Evolutionary conservation across 2,888 invertebrate species (phyloP), one percentile per base, ranked within the genome.

Genomic region (Dichetophora obliterata): DNA sequence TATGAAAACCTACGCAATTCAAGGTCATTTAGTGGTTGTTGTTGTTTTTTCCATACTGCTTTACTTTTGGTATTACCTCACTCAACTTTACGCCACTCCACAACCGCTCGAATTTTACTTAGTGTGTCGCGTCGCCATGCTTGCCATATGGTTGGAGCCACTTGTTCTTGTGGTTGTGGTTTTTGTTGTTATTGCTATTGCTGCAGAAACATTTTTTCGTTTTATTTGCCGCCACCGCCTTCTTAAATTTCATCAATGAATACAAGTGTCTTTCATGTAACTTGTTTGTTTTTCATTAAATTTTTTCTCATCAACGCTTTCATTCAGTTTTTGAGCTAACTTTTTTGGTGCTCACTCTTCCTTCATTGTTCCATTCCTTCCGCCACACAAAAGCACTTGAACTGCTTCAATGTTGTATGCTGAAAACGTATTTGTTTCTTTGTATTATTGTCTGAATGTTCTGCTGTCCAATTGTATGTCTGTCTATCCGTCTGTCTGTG

Each of bases 1-100:
- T 69, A 43, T 22, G 24, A 61, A 63, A 27, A 63, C 74, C 74
- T 52, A 65, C 74, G 52, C 75, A 37, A 75, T 66, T 66, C 75
- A 68, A 75, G 75, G 75, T 75, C 75, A 34, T 50, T 34, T 34
- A 8, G n/a, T 72, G 27, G 37, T 14, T 48, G 27, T 19, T 43
- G 16, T 11, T 31, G 37, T 22, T 43, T 6, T 66, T 66, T 16
- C 11, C 48, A 24, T 19, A 19, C 66, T 37, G 22, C n/a, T 19
- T 19, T 37, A 19, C 19, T 19, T 22, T 16, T n/a, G 37, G 34
- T 34, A 34, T 14, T 34, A 37, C 19, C 43, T 66, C 37, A 37
- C 14, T 59, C 27, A 14, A 43, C 43, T 43, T 43, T 43, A 14
- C 11, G 2, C 43, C 43, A 43, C 43, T 11, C 14, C 14, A 5